Base-by-base conservation (phyloP, 2,797 vertebrate genomes). In the Corythornis leucogaster region DNA sequence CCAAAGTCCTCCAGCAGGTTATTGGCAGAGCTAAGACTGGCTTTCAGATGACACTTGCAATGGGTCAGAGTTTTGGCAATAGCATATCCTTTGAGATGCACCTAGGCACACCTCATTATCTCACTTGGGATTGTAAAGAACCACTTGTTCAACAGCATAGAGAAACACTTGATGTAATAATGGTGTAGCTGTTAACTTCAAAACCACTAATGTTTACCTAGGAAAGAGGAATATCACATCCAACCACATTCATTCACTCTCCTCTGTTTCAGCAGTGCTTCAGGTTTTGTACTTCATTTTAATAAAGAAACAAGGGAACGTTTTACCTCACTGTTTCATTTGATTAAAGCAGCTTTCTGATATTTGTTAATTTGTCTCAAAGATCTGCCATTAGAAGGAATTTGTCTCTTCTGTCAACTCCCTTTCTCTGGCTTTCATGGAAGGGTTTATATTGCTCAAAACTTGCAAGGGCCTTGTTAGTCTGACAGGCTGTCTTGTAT, bases 91-190 rank as follows among this genome's bases (percentile, higher is more conserved):
- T 80, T 75, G 54, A 74, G 46, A 35, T 1, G 5, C 7, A 83
- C 1, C 5, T 46, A 6, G 0, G 0, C 15, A 25, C 2, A 46
- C 3, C 2, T 78, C 18, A 17, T 59, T 76, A 6, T 45, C 30
- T 48, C 19, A 24, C 6, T 51, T 62, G 16, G 3, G 15, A 45
- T 40, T 59, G 30, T 24, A 69, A 59, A 89, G 58, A 75, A 62
- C 2, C 11, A 35, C 8, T 66, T 53, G 33, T 55, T 80, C 58
- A 80, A 74, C 5, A 75, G 8, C 24, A 87, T 1, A 51, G 24
- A 61, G 4, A 28, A 83, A 69, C 30, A 14, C 12, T 64, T 51
- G 2, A 5, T 46, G 26, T 66, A 51, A 28, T 59, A 62, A 28
- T 45, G 51, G 20, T 42, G 4, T 25, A 80, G 6, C 31, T 45